Conservation (phyloP, 2,888 invertebrate genomes). For the Parelbella ahira region DNA sequence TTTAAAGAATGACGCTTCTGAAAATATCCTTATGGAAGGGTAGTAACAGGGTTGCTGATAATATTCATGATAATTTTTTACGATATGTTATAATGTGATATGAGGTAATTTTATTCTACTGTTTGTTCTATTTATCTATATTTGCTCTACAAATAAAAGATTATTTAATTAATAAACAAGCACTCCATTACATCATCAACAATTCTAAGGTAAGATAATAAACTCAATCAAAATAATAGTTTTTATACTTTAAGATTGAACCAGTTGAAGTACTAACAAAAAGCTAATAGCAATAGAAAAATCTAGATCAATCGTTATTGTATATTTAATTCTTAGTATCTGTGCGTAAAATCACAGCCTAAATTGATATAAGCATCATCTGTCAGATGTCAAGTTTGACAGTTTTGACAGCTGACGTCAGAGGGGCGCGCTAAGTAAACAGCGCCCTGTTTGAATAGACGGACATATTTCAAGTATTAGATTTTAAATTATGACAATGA, state of each 20-base stretch:
- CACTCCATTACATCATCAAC: background rate
- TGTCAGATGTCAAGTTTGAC: slow-evolving; percentile 28
- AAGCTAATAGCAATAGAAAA: background rate
- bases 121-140: no score
- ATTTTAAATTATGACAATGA: slow-evolving; percentile 13
- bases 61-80: no score
- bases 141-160: background rate
- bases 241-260: no score
- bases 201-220: background rate
- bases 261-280: background rate
- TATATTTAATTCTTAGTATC: slow-evolving; percentile 11
- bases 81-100: no score
- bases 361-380: slow-evolving; percentile 27
- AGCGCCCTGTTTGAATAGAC: slow-evolving; percentile 1
- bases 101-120: no score
- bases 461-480: background rate
- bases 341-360: slow-evolving; percentile 6
- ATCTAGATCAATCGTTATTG: no score
- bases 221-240: slow-evolving; percentile 1
- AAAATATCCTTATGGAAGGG: no score
- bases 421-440: slow-evolving; percentile 15
- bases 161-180: slow-evolving; percentile 4
- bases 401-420: slow-evolving; percentile 18
- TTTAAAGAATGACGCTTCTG: no score
- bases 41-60: no score